These are phyloP conservation scores for Sebastiscus tertius DNA, from an alignment of 2,797 vertebrate species.

Conservation along the genomic window DNA sequence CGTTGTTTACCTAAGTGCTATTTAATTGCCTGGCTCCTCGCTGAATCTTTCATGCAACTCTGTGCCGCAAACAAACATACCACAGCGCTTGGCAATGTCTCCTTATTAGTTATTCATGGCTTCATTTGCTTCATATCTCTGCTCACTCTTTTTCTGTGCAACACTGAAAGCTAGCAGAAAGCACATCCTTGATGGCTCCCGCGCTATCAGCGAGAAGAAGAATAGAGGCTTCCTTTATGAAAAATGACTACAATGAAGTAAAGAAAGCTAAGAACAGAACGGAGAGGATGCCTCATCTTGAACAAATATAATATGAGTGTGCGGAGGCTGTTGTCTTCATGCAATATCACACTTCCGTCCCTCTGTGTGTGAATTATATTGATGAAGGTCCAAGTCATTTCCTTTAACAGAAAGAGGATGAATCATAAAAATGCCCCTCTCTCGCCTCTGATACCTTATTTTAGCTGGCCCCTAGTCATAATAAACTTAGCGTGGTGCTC, in stretches of 20 bases:
- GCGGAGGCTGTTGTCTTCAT: slow-evolving; percentile 19
- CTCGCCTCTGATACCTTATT: slow-evolving; percentile 47
- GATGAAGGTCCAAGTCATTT: slow-evolving; percentile 63
- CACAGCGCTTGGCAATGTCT: slow-evolving; percentile 33
- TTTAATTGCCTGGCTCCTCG: slow-evolving; percentile 63
- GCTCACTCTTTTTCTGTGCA: slow-evolving; percentile 24
- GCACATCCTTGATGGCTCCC: slow-evolving; percentile 19
- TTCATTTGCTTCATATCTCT: slow-evolving; percentile 61
- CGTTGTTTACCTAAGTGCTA: slow-evolving; percentile 63
- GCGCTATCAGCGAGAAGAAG: slow-evolving; percentile 32
- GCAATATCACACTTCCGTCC: slow-evolving; percentile 33
- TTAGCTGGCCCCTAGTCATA: slow-evolving; percentile 33
- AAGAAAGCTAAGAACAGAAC: slow-evolving; percentile 33
- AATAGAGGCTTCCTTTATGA: slow-evolving; percentile 45
- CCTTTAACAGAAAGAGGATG: slow-evolving; percentile 48
- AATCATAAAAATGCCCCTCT: slow-evolving; percentile 45
- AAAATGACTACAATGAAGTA: slow-evolving; percentile 49
- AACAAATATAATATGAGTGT: slow-evolving; percentile 22
- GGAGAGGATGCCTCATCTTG: background rate
- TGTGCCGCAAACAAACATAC: slow-evolving; percentile 55
- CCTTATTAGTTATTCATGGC: slow-evolving; percentile 65
- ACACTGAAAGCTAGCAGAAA: slow-evolving; percentile 20
- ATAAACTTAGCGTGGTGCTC: slow-evolving; percentile 59
- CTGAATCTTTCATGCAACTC: slow-evolving; percentile 64
- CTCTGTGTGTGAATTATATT: slow-evolving; percentile 31